phyloP scores from a whole-genome alignment of 2,888 invertebrate genomes.

The Ditula angustiorana region DNA sequence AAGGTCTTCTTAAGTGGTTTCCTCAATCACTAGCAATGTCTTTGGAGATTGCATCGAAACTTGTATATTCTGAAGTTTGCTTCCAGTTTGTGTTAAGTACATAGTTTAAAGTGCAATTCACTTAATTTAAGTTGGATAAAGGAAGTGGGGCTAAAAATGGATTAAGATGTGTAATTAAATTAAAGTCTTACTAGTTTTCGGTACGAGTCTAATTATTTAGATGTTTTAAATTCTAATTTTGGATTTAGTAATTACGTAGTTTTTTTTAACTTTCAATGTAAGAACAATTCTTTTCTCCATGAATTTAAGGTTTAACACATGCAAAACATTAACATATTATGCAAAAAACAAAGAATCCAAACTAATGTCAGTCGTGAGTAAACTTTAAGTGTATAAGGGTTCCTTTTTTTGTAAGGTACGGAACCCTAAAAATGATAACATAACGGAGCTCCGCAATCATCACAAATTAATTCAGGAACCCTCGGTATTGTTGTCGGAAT shows the following conservation, averaged over 20 bases:
- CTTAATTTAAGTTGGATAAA: conserved; percentile 25
- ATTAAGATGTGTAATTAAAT: conserved; percentile 16
- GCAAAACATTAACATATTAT: too few relatives aligned
- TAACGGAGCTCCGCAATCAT: not conserved
- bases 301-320: too few relatives aligned
- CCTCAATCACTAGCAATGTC: conserved; percentile 36
- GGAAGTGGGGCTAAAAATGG: conserved; percentile 24
- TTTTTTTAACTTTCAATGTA: too few relatives aligned
- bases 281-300: too few relatives aligned
- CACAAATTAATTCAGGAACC: conserved; percentile 24
- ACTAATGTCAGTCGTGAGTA: too few relatives aligned
- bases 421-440: too few relatives aligned
- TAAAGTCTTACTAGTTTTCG: not conserved
- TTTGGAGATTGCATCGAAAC: conserved; percentile 40
- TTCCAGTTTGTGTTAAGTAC: conserved; percentile 36
- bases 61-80: conserved; percentile 39
- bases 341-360: too few relatives aligned
- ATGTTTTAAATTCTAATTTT: too few relatives aligned
- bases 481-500: conserved; percentile 6
- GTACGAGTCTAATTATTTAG: too few relatives aligned
- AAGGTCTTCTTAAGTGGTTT: conserved; percentile 28
- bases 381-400: too few relatives aligned
- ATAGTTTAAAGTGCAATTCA: conserved; percentile 34
- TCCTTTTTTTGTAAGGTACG: too few relatives aligned
- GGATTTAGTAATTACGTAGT: too few relatives aligned